phyloP scores from a whole-genome alignment of 1,140 invertebrate species.

The Brachionus sp. region DNA sequence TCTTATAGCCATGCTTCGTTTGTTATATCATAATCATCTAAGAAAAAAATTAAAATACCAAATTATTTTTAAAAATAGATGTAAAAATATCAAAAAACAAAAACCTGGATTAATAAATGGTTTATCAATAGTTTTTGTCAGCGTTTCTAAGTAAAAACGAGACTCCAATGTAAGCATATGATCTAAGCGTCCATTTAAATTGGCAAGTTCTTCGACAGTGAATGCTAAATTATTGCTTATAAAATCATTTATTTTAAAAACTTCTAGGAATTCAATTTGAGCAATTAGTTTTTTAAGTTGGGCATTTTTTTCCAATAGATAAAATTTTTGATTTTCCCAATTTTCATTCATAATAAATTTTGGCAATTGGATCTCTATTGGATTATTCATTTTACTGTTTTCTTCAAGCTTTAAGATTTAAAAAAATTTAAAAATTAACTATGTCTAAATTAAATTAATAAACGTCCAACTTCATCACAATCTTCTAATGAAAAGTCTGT shows the following conservation, averaged over 20 bases:
- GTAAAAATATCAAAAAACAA: no score
- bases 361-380: background rate
- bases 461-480: background rate
- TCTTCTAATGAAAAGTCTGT: background rate
- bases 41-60: no score
- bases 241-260: background rate
- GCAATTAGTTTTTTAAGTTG: background rate
- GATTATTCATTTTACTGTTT: background rate
- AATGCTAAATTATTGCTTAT: background rate
- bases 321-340: background rate
- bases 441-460: background rate
- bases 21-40: conserved; percentile 13
- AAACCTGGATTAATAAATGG: conserved; percentile 20
- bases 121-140: background rate
- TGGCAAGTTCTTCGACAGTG: background rate
- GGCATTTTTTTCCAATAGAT: background rate
- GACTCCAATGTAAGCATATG: background rate
- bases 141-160: background rate
- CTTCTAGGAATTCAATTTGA: conserved; percentile 2
- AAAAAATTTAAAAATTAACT: background rate
- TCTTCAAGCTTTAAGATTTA: background rate
- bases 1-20: background rate
- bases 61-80: no score
- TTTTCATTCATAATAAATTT: conserved; percentile 20
- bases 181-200: background rate